Base-by-base conservation (phyloP, 1,140 invertebrate species). In the Achatina immaculata region DNA sequence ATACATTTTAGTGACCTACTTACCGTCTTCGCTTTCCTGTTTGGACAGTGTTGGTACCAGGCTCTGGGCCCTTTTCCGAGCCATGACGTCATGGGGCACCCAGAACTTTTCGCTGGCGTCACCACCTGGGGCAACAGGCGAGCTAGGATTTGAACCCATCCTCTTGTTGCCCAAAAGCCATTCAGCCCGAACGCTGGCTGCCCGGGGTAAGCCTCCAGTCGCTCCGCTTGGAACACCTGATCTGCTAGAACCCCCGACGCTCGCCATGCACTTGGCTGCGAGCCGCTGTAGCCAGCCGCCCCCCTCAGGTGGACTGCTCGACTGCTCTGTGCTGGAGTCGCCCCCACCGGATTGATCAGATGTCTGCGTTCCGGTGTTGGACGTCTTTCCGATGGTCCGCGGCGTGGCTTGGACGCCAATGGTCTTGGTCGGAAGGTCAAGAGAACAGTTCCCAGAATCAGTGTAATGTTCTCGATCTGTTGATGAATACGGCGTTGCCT, bases 91-190 rank as follows among this genome's bases (percentile, higher is more conserved):
- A 0, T 86, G 87, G 4, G 87, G 87, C 28, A 88, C 87, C 87
- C 87, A 88, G 78, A 88, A 88, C 75, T 85, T 86, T 73, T 88
- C 86, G 80, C 84, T 86, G 55, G 85, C 83, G 66, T 86, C 84
- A 31, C 66, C 58, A 34, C 68, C 65, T 16, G 84, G 76, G 34
- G 87, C 84, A 40, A 83, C 83, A 28, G 85, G 86, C 0, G 82
- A 81, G 40, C 81, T 83, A 31, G 82, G 83, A 78, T 78, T 86
- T 43, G 84, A 86, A 42, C 85, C 86, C 85, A 86, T 88, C 45
- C 80, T 85, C 48, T 80, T 80, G 28, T 68, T 82, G 73, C 84
- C 82, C 69, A 82, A 78, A 34, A 85, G 78, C 82, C 86, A 86
- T 84, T 83, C 83, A 71, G 82, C 45, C n/a, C 78, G 31, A 48